Conservation (phyloP, 1,140 invertebrate genomes). For the Pteromalus puparum region DNA sequence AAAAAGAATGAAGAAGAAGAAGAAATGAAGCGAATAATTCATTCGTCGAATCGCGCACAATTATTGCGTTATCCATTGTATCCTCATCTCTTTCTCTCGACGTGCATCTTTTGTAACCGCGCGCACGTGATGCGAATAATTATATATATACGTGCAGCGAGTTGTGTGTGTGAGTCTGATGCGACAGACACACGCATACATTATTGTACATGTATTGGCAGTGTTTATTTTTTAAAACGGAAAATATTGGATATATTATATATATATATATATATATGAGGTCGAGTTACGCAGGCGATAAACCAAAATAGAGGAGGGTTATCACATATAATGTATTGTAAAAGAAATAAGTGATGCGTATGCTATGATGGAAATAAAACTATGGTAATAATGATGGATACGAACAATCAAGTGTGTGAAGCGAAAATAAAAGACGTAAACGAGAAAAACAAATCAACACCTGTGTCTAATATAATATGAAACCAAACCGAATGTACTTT, state of each 20-base stretch:
- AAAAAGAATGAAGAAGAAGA: background rate
- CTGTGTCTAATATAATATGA: background rate
- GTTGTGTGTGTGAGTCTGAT: background rate
- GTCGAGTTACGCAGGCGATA: too few relatives aligned
- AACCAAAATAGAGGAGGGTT: background rate
- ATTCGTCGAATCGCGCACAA: background rate
- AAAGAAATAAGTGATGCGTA: background rate
- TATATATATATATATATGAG: background rate
- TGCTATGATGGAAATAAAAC: slow-evolving; percentile 30
- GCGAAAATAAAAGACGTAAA: background rate
- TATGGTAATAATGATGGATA: background rate
- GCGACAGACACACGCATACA: background rate
- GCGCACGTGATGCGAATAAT: background rate
- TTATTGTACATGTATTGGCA: slow-evolving; percentile 25
- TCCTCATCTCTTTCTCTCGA: slow-evolving; percentile 14
- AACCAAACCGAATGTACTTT: background rate
- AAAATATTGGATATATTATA: background rate
- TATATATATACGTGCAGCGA: background rate
- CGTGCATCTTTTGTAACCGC: background rate
- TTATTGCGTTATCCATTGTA: slow-evolving; percentile 16
- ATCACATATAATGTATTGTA: too few relatives aligned
- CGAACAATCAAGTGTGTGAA: background rate
- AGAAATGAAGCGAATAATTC: background rate
- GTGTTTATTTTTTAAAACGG: slow-evolving; percentile 41
- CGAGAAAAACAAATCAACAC: background rate